phyloP scores from a whole-genome alignment of 2,888 invertebrate genomes.

The Ophion costatus region DNA sequence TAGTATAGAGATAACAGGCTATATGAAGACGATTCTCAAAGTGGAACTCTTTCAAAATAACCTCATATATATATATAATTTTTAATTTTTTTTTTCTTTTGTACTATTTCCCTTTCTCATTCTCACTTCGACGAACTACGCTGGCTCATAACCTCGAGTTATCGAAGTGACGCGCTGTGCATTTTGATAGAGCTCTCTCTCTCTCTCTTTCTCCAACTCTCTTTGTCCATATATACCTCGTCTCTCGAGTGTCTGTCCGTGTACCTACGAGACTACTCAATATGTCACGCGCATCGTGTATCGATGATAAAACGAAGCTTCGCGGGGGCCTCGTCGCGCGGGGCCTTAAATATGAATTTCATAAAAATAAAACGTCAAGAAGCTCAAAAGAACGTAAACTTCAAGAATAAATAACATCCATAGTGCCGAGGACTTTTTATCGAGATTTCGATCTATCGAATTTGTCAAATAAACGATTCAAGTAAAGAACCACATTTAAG shows the following conservation, averaged over 20 bases:
- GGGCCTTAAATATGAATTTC: conserved; percentile 49
- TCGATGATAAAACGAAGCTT: conserved; percentile 59
- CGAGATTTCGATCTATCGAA: no score
- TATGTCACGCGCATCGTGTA: conserved; percentile 56
- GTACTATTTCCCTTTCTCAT: conserved; percentile 38
- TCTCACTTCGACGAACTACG: conserved; percentile 52
- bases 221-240: background rate
- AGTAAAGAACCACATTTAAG: no score
- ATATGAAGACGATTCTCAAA: no score
- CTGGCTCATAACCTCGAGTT: conserved; percentile 65
- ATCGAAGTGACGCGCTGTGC: conserved; percentile 56
- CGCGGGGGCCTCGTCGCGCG: conserved; percentile 10
- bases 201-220: conserved; percentile 2
- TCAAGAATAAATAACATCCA: background rate
- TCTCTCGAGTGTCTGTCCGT: background rate
- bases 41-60: no score
- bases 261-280: conserved; percentile 50
- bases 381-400: background rate
- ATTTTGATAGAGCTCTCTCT: conserved; percentile 49
- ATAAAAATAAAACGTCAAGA: conserved; percentile 6
- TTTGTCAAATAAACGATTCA: no score
- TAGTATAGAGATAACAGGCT: no score
- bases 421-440: background rate
- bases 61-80: background rate
- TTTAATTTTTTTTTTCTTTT: conserved; percentile 45